These are phyloP conservation scores for Galeopsomyia nigrocyanea DNA, from an alignment of 2,888 invertebrate species.

Conservation along the genomic window DNA sequence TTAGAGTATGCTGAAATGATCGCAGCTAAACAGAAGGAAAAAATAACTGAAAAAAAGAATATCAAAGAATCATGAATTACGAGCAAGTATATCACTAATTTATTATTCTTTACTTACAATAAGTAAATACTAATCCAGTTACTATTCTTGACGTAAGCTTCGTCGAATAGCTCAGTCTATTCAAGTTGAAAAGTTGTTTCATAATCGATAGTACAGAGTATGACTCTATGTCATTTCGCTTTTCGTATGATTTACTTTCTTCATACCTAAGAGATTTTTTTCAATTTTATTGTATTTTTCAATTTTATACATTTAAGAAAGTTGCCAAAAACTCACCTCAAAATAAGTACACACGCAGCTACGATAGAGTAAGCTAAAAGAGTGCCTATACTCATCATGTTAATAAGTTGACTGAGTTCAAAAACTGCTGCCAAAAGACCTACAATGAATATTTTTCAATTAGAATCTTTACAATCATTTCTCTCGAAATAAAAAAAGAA, in stretches of 20 bases:
- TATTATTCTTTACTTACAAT: constrained; percentile 62
- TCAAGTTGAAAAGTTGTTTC: constrained; percentile 68
- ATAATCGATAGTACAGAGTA: constrained; percentile 55
- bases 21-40: constrained; percentile 52
- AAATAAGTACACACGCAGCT: constrained; percentile 85
- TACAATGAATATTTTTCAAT: constrained; percentile 60
- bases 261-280: constrained; percentile 62
- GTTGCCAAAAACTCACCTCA: constrained; percentile 73
- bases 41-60: constrained; percentile 50
- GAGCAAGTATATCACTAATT: constrained; percentile 3
- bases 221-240: constrained; percentile 61
- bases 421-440: constrained; percentile 87
- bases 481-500: neutral
- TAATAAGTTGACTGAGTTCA: constrained; percentile 85
- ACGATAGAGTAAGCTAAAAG: constrained; percentile 91
- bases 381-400: constrained; percentile 93
- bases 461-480: neutral
- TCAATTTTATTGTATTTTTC: neutral
- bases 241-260: constrained; percentile 65
- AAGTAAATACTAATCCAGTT: constrained; percentile 66
- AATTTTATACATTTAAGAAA: neutral
- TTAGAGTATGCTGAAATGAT: constrained; percentile 49
- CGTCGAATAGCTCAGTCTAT: constrained; percentile 66
- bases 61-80: constrained; percentile 7
- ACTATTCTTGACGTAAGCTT: constrained; percentile 68